Evolutionary conservation across 2,113 vertebrate species (phyloP).

Genomic region (Sprattus sprattus): DNA sequence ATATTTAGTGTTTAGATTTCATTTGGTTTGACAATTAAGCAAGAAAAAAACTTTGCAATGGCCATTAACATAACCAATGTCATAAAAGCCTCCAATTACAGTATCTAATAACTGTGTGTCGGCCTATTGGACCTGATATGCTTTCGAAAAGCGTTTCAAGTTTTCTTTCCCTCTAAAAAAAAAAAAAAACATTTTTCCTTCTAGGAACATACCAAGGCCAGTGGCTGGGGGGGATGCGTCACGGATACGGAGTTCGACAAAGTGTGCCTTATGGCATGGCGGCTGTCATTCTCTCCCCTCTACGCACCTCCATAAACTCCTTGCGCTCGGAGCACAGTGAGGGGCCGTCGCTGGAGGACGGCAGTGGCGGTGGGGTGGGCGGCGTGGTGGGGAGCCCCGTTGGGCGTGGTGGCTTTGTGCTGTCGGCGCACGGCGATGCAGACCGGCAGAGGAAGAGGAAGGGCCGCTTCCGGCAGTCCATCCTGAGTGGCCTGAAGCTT

Average conservation of each 20-base stretch:
- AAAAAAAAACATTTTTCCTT: constrained; percentile 35
- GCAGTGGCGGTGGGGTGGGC: constrained; percentile 70
- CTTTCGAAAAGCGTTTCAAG: constrained; percentile 5
- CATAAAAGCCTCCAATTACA: background rate
- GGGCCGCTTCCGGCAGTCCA: constrained; percentile 91
- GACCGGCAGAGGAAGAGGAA: constrained; percentile 91
- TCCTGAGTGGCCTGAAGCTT: constrained; percentile 92
- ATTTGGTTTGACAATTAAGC: background rate
- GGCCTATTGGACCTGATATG: background rate
- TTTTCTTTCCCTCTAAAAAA: background rate
- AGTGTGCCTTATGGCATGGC: constrained; percentile 98
- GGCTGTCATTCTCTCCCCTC: constrained; percentile 92
- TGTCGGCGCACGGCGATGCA: constrained; percentile 86
- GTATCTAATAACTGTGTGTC: background rate
- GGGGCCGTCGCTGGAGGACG: constrained; percentile 77
- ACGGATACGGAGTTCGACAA: constrained; percentile 94
- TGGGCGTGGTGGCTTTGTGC: constrained; percentile 88
- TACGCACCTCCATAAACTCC: constrained; percentile 97
- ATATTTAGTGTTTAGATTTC: background rate
- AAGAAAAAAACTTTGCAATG: background rate
- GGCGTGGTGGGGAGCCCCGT: constrained; percentile 85
- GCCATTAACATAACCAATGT: background rate
- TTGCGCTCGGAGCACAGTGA: constrained; percentile 96
- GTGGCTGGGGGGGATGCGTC: constrained; percentile 94
- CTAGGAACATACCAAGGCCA: constrained; percentile 96